phyloP scores from a whole-genome alignment of 2,888 invertebrate species.

The Aquatica leii region DNA sequence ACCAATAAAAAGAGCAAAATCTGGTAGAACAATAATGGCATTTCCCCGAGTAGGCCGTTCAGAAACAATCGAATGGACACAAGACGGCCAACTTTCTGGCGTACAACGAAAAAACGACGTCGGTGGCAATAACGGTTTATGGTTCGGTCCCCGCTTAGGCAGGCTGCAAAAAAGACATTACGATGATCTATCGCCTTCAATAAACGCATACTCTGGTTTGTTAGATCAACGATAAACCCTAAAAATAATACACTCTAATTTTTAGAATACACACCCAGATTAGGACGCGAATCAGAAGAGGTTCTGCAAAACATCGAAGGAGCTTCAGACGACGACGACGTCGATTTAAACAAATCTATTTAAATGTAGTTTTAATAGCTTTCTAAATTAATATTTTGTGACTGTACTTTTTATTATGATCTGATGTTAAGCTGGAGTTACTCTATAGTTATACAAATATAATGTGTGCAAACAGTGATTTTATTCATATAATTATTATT shows the following conservation, averaged over 20 bases:
- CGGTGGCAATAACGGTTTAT: constrained; percentile 64
- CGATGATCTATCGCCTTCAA: constrained; percentile 14
- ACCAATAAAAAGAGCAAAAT: constrained; percentile 14
- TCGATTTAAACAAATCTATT: constrained; percentile 18
- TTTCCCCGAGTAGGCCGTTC: constrained; percentile 62
- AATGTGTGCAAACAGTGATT: neutral
- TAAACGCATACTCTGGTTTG: too few relatives aligned
- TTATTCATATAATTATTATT: neutral
- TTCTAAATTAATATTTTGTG: neutral
- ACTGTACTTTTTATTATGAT: constrained; percentile 8
- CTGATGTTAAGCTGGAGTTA: constrained; percentile 22
- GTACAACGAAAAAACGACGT: constrained; percentile 24
- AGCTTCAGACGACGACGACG: constrained; percentile 25
- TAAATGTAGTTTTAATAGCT: neutral
- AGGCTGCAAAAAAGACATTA: constrained; percentile 34
- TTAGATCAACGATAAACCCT: too few relatives aligned
- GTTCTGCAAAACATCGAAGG: constrained; percentile 40
- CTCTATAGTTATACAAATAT: neutral
- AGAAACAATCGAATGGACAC: constrained; percentile 43
- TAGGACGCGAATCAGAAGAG: constrained; percentile 54
- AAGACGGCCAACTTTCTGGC: constrained; percentile 11
- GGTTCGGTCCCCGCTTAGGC: constrained; percentile 74
- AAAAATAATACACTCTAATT: too few relatives aligned
- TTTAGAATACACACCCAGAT: constrained; percentile 52
- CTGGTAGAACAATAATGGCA: constrained; percentile 51